phyloP scores from a whole-genome alignment of 2,888 invertebrate genomes.

The Patella ulyssiponensis region DNA sequence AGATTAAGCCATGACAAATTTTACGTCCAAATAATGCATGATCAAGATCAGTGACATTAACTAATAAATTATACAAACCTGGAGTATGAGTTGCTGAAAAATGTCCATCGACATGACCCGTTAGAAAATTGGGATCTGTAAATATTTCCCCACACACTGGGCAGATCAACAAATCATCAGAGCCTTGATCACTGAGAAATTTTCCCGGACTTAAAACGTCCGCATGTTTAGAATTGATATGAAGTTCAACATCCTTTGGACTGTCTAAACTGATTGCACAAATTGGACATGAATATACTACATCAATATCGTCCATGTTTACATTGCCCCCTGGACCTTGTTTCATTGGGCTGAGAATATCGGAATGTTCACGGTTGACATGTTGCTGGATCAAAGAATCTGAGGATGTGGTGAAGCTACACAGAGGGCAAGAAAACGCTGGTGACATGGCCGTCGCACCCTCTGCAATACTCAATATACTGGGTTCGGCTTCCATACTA shows the following conservation, averaged over 20 bases:
- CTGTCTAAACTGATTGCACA: slow-evolving; percentile 80
- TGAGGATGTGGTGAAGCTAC: slow-evolving; percentile 82
- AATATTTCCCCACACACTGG: slow-evolving; percentile 71
- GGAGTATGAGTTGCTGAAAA: slow-evolving; percentile 74
- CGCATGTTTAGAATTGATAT: slow-evolving; percentile 88
- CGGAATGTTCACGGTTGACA: slow-evolving; percentile 86
- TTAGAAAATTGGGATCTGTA: slow-evolving; percentile 76
- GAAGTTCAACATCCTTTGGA: slow-evolving; percentile 83
- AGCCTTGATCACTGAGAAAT: neutral
- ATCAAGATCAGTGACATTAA: slow-evolving; percentile 6
- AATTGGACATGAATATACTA: slow-evolving; percentile 79
- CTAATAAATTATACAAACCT: slow-evolving; percentile 52
- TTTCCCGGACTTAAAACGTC: slow-evolving; percentile 83
- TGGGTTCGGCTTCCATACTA: slow-evolving; percentile 6
- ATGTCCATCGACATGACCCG: slow-evolving; percentile 86
- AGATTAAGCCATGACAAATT: no score
- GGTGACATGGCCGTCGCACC: slow-evolving; percentile 7
- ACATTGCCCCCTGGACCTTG: neutral
- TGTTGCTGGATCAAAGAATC: slow-evolving; percentile 84
- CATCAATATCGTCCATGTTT: slow-evolving; percentile 73
- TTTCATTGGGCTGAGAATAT: slow-evolving; percentile 49
- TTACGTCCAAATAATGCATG: no score
- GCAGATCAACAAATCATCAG: slow-evolving; percentile 50
- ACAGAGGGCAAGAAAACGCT: slow-evolving; percentile 80
- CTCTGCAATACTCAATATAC: neutral